Evolutionary conservation across 2,113 vertebrate genomes (phyloP).

Genomic region (Polyodon spathula): DNA sequence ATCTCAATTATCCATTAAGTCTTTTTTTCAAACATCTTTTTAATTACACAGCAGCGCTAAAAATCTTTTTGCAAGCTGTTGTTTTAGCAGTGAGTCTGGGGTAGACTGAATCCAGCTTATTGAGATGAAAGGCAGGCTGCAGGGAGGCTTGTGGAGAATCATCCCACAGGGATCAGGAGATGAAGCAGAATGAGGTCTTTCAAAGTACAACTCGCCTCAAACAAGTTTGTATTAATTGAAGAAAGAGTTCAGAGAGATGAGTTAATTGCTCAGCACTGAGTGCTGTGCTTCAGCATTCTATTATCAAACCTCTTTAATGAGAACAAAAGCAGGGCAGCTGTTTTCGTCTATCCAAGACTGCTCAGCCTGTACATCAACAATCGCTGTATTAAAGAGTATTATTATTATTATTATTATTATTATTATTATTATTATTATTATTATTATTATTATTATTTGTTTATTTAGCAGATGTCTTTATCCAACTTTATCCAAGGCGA

Average conservation of each 20-base stretch:
- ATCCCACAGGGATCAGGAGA: conserved; percentile 6
- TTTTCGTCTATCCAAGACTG: background rate
- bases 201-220: conserved; percentile 16
- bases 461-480: no score
- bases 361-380: background rate
- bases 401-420: no score
- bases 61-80: background rate
- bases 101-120: background rate
- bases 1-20: background rate
- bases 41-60: no score
- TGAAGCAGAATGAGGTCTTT: conserved; percentile 16
- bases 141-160: background rate
- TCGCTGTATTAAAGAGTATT: no score
- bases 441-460: no score
- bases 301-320: background rate
- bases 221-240: conserved; percentile 19
- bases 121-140: conserved; percentile 25
- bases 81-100: conserved; percentile 3
- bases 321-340: background rate
- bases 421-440: no score
- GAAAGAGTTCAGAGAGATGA: conserved; percentile 14
- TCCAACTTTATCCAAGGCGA: no score
- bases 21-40: background rate
- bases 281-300: background rate
- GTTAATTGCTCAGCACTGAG: conserved; percentile 16